Evolutionary conservation across 2,113 vertebrate genomes (phyloP).

Genomic region (Hippocampus zosterae): DNA sequence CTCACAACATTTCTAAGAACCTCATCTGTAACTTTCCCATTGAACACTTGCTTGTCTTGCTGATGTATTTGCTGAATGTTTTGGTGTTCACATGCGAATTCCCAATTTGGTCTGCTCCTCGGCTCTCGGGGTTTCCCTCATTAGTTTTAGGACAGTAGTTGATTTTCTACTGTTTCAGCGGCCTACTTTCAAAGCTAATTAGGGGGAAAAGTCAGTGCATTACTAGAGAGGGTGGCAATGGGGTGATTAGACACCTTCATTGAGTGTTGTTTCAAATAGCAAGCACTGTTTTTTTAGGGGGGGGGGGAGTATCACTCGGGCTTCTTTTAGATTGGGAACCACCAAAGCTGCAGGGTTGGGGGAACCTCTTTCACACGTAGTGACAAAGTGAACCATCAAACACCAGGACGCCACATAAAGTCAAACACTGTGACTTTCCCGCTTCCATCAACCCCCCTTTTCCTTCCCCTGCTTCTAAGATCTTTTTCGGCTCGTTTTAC

Average conservation of each 20-base stretch:
- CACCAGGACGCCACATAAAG: slow-evolving; percentile 69
- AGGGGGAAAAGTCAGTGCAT: slow-evolving; percentile 46
- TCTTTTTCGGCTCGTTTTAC: slow-evolving; percentile 32
- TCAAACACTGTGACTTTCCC: slow-evolving; percentile 50
- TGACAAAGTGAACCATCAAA: slow-evolving; percentile 69
- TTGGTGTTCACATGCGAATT: slow-evolving; percentile 17
- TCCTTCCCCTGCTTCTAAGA: slow-evolving; percentile 17
- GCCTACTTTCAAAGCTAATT: slow-evolving; percentile 44
- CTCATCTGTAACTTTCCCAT: slow-evolving; percentile 3
- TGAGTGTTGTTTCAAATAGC: slow-evolving; percentile 69
- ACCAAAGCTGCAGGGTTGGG: slow-evolving; percentile 25
- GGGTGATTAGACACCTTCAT: slow-evolving; percentile 63
- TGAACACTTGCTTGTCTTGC: slow-evolving; percentile 1
- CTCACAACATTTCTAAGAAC: neutral
- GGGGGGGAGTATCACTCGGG: slow-evolving; percentile 56
- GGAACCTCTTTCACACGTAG: slow-evolving; percentile 60
- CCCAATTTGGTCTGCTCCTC: slow-evolving; percentile 17
- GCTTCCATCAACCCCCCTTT: slow-evolving; percentile 27
- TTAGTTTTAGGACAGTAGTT: slow-evolving; percentile 50
- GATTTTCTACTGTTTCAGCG: slow-evolving; percentile 30
- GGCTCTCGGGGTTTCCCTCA: slow-evolving; percentile 26
- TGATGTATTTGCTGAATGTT: slow-evolving; percentile 13
- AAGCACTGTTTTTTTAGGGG: slow-evolving; percentile 58
- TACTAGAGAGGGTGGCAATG: slow-evolving; percentile 48
- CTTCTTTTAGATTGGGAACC: slow-evolving; percentile 51